phyloP scores from a whole-genome alignment of 53 echinoderm and acorn worm species.

The Zoroaster sp. region DNA sequence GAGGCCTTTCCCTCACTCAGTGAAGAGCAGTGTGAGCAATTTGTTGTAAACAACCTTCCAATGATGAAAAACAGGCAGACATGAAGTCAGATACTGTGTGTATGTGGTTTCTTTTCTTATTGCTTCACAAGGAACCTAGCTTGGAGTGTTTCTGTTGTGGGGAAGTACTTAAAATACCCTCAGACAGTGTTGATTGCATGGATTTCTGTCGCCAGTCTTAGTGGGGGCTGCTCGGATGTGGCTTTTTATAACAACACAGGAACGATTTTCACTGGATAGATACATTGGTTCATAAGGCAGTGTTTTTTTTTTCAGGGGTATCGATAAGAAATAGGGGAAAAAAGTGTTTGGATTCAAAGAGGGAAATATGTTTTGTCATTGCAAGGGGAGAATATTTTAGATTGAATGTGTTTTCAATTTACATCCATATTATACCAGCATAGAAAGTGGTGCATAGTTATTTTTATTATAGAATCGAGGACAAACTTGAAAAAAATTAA shows the following conservation, averaged over 20 bases:
- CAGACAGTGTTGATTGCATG: not conserved
- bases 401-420: too few species aligned
- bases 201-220: not conserved
- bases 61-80: constrained; percentile 27
- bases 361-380: too few species aligned
- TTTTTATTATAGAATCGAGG: too few species aligned
- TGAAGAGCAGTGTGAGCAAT: not conserved
- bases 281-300: too few species aligned
- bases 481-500: too few species aligned
- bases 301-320: too few species aligned
- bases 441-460: too few species aligned
- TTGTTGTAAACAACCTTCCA: not conserved
- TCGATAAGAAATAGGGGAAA: too few species aligned
- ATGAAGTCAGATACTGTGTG: not conserved
- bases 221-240: not conserved
- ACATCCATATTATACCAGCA: too few species aligned
- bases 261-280: not conserved
- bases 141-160: constrained; percentile 6
- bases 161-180: not conserved
- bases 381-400: too few species aligned
- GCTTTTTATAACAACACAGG: not conserved
- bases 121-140: not conserved
- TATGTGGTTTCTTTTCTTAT: not conserved
- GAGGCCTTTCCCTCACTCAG: not conserved
- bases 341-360: too few species aligned